These are phyloP conservation scores for Triplophysa siluroides DNA, from an alignment of 2,113 vertebrate species.

Conservation along the genomic window DNA sequence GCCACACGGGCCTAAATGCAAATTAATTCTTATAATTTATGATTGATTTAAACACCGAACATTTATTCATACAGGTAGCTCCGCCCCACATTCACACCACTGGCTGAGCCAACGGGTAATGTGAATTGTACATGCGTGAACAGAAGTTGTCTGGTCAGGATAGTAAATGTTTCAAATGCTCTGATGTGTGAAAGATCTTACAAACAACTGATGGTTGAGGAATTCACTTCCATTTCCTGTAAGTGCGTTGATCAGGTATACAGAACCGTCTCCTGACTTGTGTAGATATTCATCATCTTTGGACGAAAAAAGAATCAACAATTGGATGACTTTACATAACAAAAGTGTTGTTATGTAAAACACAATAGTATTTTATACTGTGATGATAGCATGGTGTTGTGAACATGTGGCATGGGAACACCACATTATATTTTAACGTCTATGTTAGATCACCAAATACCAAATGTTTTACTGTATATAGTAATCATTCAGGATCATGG, in stretches of 20 bases:
- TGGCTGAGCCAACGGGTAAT: too few species aligned
- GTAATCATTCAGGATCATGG: background rate
- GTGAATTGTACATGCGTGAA: background rate
- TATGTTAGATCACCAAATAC: too few species aligned
- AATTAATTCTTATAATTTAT: background rate
- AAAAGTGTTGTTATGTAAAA: too few species aligned
- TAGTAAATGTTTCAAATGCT: background rate
- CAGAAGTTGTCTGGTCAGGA: background rate
- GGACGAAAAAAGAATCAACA: background rate
- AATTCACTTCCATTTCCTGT: conserved; percentile 61
- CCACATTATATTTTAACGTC: too few species aligned
- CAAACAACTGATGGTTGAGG: conserved; percentile 78
- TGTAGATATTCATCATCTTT: conserved; percentile 72
- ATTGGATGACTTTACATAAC: too few species aligned
- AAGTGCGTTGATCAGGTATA: conserved; percentile 75
- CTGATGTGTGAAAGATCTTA: conserved; percentile 63
- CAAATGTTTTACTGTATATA: too few species aligned
- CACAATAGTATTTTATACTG: background rate
- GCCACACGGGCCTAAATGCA: conserved; percentile 72
- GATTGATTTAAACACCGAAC: background rate
- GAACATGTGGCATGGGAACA: background rate
- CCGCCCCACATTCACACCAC: too few species aligned
- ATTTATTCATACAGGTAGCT: too few species aligned
- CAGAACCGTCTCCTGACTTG: conserved; percentile 63
- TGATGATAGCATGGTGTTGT: background rate